Percentiles rank a stretch among this genome's conserved stretches.
phyloP scores from a whole-genome alignment of 2,888 invertebrate species.

The Leptodirus hochenwartii region DNA sequence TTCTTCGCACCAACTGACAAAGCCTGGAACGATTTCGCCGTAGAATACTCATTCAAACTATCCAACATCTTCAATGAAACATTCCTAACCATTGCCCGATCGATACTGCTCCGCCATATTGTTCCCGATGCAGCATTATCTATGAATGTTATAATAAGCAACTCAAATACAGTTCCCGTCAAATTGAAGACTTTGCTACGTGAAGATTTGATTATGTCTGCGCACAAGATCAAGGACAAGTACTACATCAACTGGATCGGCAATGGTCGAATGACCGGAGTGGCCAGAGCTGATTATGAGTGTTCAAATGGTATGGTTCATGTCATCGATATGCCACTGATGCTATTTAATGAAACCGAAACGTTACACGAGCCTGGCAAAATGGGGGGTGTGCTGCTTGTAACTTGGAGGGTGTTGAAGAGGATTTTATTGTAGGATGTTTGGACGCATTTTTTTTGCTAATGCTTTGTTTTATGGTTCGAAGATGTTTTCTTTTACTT shows the following conservation, averaged over 20 bases:
- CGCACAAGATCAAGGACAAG: conserved; percentile 14
- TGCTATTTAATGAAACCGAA: no score
- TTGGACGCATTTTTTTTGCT: no score
- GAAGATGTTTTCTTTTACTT: no score
- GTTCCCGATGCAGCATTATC: no score
- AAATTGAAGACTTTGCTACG: conserved; percentile 14
- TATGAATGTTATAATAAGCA: no score
- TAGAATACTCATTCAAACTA: conserved; percentile 11
- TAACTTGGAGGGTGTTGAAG: no score
- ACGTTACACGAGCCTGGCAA: no score
- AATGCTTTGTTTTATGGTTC: no score
- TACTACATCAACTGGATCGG: conserved; percentile 18
- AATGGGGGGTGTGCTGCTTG: no score
- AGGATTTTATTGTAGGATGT: no score
- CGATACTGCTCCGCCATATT: conserved; percentile 68
- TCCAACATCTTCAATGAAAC: conserved; percentile 43
- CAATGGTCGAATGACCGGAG: conserved; percentile 38
- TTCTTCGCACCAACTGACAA: conserved; percentile 77
- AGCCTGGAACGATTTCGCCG: conserved; percentile 51
- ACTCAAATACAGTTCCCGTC: no score
- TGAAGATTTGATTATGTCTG: conserved; percentile 14
- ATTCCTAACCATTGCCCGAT: conserved; percentile 49
- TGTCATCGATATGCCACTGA: conserved; percentile 71
- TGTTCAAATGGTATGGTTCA: conserved; percentile 92
- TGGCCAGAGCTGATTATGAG: conserved; percentile 75